phyloP scores from a whole-genome alignment of 2,113 vertebrate genomes.

The Nerophis ophidion region DNA sequence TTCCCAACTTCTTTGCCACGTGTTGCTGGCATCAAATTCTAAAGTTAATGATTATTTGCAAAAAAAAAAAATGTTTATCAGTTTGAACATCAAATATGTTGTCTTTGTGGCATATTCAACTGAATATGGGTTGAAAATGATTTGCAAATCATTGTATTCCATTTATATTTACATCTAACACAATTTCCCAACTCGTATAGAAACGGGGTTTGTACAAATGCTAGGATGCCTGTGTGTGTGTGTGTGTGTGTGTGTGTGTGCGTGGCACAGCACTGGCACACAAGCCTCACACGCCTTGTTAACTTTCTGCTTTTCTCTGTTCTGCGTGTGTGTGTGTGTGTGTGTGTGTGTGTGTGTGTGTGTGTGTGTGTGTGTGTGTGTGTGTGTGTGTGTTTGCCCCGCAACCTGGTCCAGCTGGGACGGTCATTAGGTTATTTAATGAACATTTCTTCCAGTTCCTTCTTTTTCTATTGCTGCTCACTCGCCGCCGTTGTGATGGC shows the following conservation, averaged over 20 bases:
- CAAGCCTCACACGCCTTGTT: slow-evolving; percentile 46
- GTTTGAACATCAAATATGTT: too few relatives aligned
- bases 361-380: slow-evolving; percentile 5
- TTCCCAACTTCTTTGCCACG: too few relatives aligned
- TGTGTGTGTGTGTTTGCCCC: slow-evolving; percentile 17
- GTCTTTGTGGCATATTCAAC: too few relatives aligned
- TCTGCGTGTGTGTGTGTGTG: background rate
- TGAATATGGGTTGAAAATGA: too few relatives aligned
- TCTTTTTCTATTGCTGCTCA: slow-evolving; percentile 16
- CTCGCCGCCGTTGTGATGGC: background rate
- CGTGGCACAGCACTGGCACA: slow-evolving; percentile 33
- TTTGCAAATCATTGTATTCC: too few relatives aligned
- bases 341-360: background rate
- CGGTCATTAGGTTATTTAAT: slow-evolving; percentile 47
- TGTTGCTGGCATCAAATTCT: too few relatives aligned
- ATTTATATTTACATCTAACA: too few relatives aligned
- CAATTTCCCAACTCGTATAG: too few relatives aligned
- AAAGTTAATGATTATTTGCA: too few relatives aligned
- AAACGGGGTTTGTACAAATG: too few relatives aligned
- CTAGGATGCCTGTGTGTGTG: background rate
- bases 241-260: slow-evolving; percentile 14
- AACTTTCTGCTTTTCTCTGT: slow-evolving; percentile 34
- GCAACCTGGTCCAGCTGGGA: slow-evolving; percentile 54
- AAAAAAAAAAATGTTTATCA: too few relatives aligned
- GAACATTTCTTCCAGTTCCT: slow-evolving; percentile 32